phyloP scores from a whole-genome alignment of 2,888 invertebrate genomes.

The Orthonychiurus folsomi region DNA sequence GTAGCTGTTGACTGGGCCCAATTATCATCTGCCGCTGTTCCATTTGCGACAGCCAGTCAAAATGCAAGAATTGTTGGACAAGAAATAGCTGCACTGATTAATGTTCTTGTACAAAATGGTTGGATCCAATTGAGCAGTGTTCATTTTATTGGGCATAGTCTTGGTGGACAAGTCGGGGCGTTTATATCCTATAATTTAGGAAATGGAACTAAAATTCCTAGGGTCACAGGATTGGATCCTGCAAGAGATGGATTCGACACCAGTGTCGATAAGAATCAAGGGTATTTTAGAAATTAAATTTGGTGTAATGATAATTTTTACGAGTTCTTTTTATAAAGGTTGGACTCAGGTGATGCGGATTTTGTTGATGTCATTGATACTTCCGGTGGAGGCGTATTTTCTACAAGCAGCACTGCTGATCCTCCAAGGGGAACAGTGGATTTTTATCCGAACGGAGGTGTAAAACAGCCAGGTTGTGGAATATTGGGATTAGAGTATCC shows the following conservation, averaged over 20 bases:
- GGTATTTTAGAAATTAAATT: too few species aligned
- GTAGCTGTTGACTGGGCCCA: slow-evolving; percentile 14
- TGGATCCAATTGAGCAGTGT: neutral
- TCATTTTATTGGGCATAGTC: slow-evolving; percentile 15
- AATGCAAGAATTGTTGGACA: slow-evolving; percentile 10
- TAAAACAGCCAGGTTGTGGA: slow-evolving; percentile 14
- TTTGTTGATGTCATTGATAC: slow-evolving; percentile 15
- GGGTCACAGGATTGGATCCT: slow-evolving; percentile 14
- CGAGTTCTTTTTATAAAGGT: too few species aligned
- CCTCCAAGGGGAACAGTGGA: slow-evolving; percentile 8
- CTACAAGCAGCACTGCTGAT: slow-evolving; percentile 2
- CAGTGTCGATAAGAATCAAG: neutral
- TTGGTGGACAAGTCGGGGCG: slow-evolving; percentile 14
- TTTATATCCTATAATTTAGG: slow-evolving; percentile 8
- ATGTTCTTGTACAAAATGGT: neutral
- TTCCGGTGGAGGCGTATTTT: slow-evolving; percentile 5
- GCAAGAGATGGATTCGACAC: slow-evolving; percentile 9
- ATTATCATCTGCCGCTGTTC: neutral
- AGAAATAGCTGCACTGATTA: slow-evolving; percentile 10
- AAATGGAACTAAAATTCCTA: slow-evolving; percentile 8
- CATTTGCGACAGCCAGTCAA: neutral
- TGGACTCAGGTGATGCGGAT: slow-evolving; percentile 12
- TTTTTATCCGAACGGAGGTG: slow-evolving; percentile 13
- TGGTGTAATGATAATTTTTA: too few species aligned
- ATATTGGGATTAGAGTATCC: neutral